Base-by-base conservation (phyloP, 2,113 vertebrate species). In the Apeltes quadracus region DNA sequence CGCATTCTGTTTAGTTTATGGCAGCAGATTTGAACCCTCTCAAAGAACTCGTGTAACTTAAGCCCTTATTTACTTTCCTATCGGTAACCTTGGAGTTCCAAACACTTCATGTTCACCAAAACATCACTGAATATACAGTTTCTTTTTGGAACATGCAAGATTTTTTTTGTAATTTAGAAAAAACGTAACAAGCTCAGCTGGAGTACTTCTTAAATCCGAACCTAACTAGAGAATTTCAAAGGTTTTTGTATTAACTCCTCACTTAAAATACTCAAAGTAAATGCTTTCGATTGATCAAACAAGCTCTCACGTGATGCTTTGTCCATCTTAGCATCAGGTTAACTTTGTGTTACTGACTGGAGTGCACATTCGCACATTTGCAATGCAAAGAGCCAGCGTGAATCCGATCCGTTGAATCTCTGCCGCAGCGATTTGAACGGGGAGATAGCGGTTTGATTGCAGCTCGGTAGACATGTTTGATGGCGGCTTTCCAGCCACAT, bases 401-500 rank as follows among this genome's bases (percentile, higher is more conserved):
- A 74, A 78, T 86, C 74, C 71, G 18, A 81, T 72, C 36, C 36
- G 72, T 4, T 56, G 32, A 83, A 72, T 82, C 78, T 48, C 72
- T 87, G 65, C 75, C 23, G 59, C 71, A 57, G 76, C 69, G 34
- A 50, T 50, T 46, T 71, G 65, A 38, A 46, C 69, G 36, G 64
- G 74, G 70, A 25, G 69, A 82, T 79, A 73, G 76, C 73, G 43
- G 69, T 23, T 55, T 81, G 41, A 77, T 67, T 55, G 50, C 59
- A 59, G 48, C 78, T 62, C 64, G 54, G 54, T 41, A 75, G 32
- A 83, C 56, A 3, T 46, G 41, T 72, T 51, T 51, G 55, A 65
- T 25, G 22, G 23, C 59, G 56, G 48, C 43, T 29, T 67, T 64
- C 48, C 59, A 27, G 14, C 54, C n/a, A 12, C 51, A 29, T 80